These are phyloP conservation scores for Dendrolimus punctatus DNA, from an alignment of 1,140 invertebrate genomes.

Conservation along the genomic window DNA sequence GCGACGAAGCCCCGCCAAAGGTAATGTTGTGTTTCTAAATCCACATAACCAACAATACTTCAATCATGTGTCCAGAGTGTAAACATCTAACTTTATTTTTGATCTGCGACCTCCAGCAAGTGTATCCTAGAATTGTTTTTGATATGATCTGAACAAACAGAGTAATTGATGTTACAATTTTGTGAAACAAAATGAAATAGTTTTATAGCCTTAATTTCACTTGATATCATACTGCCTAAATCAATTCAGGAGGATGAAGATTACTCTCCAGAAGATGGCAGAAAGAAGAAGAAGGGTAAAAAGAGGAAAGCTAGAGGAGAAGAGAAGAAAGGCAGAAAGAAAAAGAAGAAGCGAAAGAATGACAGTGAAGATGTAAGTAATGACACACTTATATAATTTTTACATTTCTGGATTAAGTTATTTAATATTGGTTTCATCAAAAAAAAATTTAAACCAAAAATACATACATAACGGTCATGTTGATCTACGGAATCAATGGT, in stretches of 20 bases:
- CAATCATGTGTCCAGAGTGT: not conserved
- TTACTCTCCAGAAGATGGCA: constrained; percentile 86
- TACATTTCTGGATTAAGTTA: not conserved
- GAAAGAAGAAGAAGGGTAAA: constrained; percentile 92
- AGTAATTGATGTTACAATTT: too few relatives aligned
- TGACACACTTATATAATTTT: constrained; percentile 4
- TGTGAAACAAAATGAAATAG: too few relatives aligned
- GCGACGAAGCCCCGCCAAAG: constrained; percentile 78
- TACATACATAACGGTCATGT: too few relatives aligned
- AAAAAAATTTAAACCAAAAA: too few relatives aligned
- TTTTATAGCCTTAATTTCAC: too few relatives aligned
- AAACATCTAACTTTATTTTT: too few relatives aligned
- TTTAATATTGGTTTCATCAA: too few relatives aligned
- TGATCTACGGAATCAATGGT: too few relatives aligned
- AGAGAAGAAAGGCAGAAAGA: constrained; percentile 93
- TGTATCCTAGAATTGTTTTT: too few relatives aligned
- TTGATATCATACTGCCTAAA: not conserved
- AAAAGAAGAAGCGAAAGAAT: constrained; percentile 94
- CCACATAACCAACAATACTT: not conserved
- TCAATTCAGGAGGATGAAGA: constrained; percentile 85
- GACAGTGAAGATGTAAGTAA: constrained; percentile 87
- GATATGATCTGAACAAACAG: too few relatives aligned
- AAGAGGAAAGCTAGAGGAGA: constrained; percentile 91
- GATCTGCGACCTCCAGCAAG: too few relatives aligned
- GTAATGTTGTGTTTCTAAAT: constrained; percentile 27